Conservation (phyloP, 2,888 invertebrate species). For the Sesia bembeciformis region DNA sequence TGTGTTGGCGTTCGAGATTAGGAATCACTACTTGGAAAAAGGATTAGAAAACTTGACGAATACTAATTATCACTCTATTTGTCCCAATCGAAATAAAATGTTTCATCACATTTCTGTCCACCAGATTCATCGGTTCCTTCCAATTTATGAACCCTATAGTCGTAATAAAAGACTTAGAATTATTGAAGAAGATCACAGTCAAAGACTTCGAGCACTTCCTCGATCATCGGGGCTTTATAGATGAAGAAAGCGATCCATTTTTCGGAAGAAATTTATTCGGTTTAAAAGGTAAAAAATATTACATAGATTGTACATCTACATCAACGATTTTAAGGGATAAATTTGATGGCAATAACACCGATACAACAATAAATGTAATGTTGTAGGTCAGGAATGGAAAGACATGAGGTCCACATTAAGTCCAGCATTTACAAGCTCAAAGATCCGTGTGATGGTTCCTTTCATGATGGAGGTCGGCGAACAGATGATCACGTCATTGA, state of each 20-base stretch:
- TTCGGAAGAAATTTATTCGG: conserved; percentile 62
- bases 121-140: conserved; percentile 44
- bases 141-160: conserved; percentile 43
- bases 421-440: conserved; percentile 63
- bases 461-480: conserved; percentile 44
- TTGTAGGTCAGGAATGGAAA: conserved; percentile 26
- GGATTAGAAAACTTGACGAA: too few species aligned
- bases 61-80: too few species aligned
- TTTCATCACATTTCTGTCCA: too few species aligned
- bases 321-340: neutral
- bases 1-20: too few species aligned
- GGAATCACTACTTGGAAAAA: too few species aligned
- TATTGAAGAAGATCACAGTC: conserved; percentile 60
- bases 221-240: conserved; percentile 48
- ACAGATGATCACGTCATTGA: conserved; percentile 31
- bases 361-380: neutral
- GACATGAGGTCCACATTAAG: conserved; percentile 50
- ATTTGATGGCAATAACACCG: neutral
- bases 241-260: conserved; percentile 47
- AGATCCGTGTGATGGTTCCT: conserved; percentile 49
- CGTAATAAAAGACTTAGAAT: conserved; percentile 56
- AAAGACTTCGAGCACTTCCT: conserved; percentile 72
- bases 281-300: conserved; percentile 41
- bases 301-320: neutral
- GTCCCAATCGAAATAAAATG: too few species aligned